phyloP scores from a whole-genome alignment of 2,888 invertebrate genomes.

The Meta bourneti region DNA sequence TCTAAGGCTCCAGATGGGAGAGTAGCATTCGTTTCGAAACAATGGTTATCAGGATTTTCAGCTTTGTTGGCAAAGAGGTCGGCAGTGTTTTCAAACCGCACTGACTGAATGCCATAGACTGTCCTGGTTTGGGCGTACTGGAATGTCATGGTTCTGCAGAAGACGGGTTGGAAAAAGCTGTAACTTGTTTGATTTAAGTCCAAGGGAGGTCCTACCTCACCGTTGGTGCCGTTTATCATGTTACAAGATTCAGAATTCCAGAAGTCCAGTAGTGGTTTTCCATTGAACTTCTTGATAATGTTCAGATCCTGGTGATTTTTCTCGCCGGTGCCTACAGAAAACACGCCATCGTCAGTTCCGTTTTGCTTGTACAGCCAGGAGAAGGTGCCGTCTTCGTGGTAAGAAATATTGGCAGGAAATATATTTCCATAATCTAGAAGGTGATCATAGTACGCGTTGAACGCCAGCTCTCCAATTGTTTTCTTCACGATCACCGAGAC shows the following conservation, averaged over 20 bases:
- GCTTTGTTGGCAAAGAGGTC: conserved; percentile 47
- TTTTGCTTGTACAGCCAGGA: conserved; percentile 73
- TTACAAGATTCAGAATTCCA: conserved; percentile 59
- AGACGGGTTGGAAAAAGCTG: conserved; percentile 55
- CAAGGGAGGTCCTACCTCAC: conserved; percentile 51
- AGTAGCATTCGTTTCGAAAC: conserved; percentile 48
- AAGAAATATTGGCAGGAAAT: conserved; percentile 27
- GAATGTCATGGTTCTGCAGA: conserved; percentile 60
- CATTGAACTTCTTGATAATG: conserved; percentile 73
- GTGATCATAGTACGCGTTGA: conserved; percentile 67
- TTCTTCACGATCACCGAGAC: conserved; percentile 56
- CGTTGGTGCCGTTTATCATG: conserved; percentile 60
- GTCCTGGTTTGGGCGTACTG: conserved; percentile 5
- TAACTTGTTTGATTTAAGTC: conserved; percentile 16
- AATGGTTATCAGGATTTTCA: conserved; percentile 68
- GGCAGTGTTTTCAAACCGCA: conserved; percentile 57
- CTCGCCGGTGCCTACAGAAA: conserved; percentile 74
- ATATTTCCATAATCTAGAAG: conserved; percentile 8
- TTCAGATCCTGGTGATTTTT: conserved; percentile 54
- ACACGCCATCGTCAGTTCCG: conserved; percentile 73
- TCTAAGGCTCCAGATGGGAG: conserved; percentile 70
- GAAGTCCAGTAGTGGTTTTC: conserved; percentile 25
- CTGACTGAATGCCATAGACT: conserved; percentile 31
- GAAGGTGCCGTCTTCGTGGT: conserved; percentile 46
- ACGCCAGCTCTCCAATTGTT: conserved; percentile 66